Base-by-base conservation (phyloP, 2,888 invertebrate species). In the Alloplasta piceator region DNA sequence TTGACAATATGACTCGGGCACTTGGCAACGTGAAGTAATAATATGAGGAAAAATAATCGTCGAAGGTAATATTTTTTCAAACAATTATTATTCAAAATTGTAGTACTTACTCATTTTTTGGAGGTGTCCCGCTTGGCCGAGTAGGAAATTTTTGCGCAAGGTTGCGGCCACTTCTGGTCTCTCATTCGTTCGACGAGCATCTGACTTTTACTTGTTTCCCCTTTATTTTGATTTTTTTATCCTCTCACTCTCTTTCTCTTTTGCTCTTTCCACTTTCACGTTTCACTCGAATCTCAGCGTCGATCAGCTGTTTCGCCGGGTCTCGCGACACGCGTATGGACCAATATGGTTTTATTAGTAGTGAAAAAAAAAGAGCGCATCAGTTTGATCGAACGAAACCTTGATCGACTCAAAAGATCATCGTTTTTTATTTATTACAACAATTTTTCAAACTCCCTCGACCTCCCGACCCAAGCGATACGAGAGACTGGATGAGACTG, bases 221-320 rank as follows among this genome's bases (percentile, higher is more conserved):
- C 63, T 64, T 55, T 73, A 26, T 55, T 10, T n/a, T n/a, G n/a
- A n/a, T n/a, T n/a, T n/a, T n/a, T n/a, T n/a, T n/a, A n/a, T n/a
- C n/a, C n/a, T n/a, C n/a, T n/a, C n/a, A n/a, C n/a, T n/a, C n/a
- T n/a, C n/a, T n/a, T n/a, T n/a, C n/a, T 7, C 43, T 43, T 43
- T 43, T 43, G 7, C 43, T 41, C 50, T 39, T 74, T 68, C 61
- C 56, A 80, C 80, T 77, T 80, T 80, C 80, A 64, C 80, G 77
- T 67, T 80, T 26, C 56, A 39, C 60, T 71, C 64, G 52, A 39
- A 68, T 68, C 63, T 67, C 46, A 68, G 60, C 39, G 60, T 43
- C 80, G 67, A 80, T 80, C 80, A 80, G 80, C 80, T 80, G 80
- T 72, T 77, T 77, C 63, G 72, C 80, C 77, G 80, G 80, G 12